Evolutionary conservation across 92 coral and sea anemone genomes (phyloP).

Genomic region (Hydrozoanthus gracilis): DNA sequence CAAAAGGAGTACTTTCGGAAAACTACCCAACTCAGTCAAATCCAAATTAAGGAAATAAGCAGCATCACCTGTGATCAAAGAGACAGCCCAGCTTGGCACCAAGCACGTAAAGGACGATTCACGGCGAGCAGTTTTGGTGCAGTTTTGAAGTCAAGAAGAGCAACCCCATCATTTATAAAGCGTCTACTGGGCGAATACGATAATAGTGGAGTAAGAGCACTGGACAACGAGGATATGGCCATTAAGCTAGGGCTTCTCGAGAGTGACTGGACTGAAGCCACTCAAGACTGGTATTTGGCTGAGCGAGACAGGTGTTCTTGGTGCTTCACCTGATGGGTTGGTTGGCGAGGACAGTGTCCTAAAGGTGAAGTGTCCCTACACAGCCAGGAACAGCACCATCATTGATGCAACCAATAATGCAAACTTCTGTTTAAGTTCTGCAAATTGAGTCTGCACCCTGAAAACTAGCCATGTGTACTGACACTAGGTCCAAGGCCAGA

Average conservation of each 20-base stretch:
- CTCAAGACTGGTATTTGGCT: conserved; percentile 74
- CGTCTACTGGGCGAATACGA: conserved; percentile 14
- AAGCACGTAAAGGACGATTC: conserved; percentile 24
- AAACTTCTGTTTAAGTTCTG: conserved; percentile 48
- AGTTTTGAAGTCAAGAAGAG: neutral
- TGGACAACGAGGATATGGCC: conserved; percentile 54
- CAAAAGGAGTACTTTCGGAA: neutral
- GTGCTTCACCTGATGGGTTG: conserved; percentile 67
- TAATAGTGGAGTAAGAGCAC: neutral
- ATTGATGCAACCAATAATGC: conserved; percentile 47
- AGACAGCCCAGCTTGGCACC: conserved; percentile 26
- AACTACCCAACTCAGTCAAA: neutral
- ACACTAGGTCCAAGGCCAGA: conserved; percentile 71
- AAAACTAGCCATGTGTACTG: conserved; percentile 57
- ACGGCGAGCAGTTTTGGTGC: conserved; percentile 29
- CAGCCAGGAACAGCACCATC: conserved; percentile 27
- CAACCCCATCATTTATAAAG: conserved; percentile 10
- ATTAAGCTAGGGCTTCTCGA: conserved; percentile 49
- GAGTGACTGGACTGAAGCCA: conserved; percentile 14
- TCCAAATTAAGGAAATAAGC: neutral
- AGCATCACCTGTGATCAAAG: neutral
- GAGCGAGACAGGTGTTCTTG: conserved; percentile 51
- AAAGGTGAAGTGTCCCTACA: conserved; percentile 64
- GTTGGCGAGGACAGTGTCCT: conserved; percentile 51
- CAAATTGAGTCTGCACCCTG: conserved; percentile 33